Evolutionary conservation across 2,797 vertebrate genomes (phyloP), one percentile per base, ranked within the genome.

Genomic region (Enteromius thamalakanensis): DNA sequence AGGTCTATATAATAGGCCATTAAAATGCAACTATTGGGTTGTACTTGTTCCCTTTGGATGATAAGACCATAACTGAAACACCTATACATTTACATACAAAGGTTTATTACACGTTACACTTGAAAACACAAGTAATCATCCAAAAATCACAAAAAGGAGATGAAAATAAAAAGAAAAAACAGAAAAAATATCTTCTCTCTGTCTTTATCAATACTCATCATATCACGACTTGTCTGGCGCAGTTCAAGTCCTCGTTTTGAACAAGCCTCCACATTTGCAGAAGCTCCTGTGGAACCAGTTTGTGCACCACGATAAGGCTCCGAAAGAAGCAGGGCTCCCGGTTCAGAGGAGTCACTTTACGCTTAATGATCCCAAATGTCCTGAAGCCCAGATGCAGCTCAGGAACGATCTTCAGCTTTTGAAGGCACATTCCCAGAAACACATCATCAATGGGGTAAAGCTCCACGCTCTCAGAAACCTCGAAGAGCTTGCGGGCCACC

Each of bases 371-470:
- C 4, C 96, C 96, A 1, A 94, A 95, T 0, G 96, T 97, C 90
- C 92, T 94, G 87, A 98, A 94, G 1, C 94, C 96, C 0, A 90
- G 81, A 84, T 98, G 96, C 17, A 90, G 71, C 87, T 96, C 90
- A 0, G 96, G 96, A 29, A 85, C 19, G 75, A 96, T 80, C 0
- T 90, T 90, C 0, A 94, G 86, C 72, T 65, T 92, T 86, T 93
- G 88, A 71, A 97, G 91, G 85, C 96, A 97, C 96, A 97, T 96
- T 21, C 96, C 96, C 90, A 97, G 68, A 89, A 96, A 97, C 68
- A 97, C 96, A 7, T 97, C 96, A 45, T 97, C 96, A 1, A 97
- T 97, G 23, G 96, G 96, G 89, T 96, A 97, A 75, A 97, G 83
- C 86, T 94, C 91, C 82, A 95, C 81, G 55, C 87, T 88, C 89